These are phyloP conservation scores for Paraescarpia echinospica DNA, from an alignment of 1,140 invertebrate species.

Conservation along the genomic window DNA sequence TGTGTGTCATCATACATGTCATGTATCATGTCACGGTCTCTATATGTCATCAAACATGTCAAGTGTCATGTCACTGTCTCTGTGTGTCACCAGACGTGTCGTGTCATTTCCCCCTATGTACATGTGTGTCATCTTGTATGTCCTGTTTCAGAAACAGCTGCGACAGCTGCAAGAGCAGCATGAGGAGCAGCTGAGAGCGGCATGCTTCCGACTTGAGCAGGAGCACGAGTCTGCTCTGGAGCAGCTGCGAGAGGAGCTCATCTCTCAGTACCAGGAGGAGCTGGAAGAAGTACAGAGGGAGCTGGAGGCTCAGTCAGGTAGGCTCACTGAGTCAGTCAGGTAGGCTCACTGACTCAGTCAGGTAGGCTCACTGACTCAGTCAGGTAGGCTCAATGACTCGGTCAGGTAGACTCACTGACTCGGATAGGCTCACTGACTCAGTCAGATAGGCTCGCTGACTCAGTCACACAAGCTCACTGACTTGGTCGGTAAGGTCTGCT, in stretches of 20 bases:
- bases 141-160: neutral
- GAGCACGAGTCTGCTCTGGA: constrained; percentile 21
- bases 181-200: neutral
- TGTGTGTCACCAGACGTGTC: neutral
- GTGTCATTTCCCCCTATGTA: neutral
- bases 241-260: constrained; percentile 33
- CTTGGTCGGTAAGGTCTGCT: constrained; percentile 1
- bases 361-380: neutral
- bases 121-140: neutral
- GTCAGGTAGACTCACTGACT: neutral
- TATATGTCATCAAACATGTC: neutral
- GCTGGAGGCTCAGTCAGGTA: constrained; percentile 31
- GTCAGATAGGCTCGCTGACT: neutral
- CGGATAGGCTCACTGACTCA: neutral
- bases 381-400: neutral
- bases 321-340: neutral
- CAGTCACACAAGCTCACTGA: neutral
- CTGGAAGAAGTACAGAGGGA: constrained; percentile 35
- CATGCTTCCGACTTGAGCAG: neutral
- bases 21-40: too few relatives aligned
- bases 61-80: neutral
- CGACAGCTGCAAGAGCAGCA: neutral
- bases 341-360: neutral
- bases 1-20: too few relatives aligned
- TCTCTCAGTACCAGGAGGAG: constrained; percentile 33